Base-by-base conservation (phyloP, 2,797 vertebrate genomes). In the Pagetopsis macropterus region DNA sequence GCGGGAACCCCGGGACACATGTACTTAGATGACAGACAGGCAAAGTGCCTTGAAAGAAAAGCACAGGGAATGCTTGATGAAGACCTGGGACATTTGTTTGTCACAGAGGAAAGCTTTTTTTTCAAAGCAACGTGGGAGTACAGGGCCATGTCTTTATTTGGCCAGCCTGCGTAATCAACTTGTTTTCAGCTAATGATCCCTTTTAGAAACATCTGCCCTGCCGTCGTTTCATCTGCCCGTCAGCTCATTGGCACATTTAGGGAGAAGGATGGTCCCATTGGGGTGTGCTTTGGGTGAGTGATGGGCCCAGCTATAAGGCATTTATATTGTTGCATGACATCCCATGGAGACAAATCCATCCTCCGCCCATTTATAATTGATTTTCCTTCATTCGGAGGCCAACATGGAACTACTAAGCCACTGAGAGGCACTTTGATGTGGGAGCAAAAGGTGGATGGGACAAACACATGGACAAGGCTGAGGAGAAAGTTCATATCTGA, bases 1-100 rank as follows among this genome's bases (percentile, higher is more conserved):
- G 98, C 98, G 69, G 98, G 98, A 40, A 99, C 97, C 0, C 98
- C 97, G 1, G 98, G 97, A 85, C 97, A 99, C 98, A 99, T 99
- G 90, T 99, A 99, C 90, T 99, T 99, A 56, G 98, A 98, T 0
- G 98, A 99, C 65, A 99, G 95, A 91, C 98, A 99, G 10, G 98
- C 97, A 91, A 99, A 99, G 90, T 99, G 97, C 87, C 98, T 99
- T 87, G 16, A 85, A 51, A 66, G 14, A 84, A 51, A 80, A 44
- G 55, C 33, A 79, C 17, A 61, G 23, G 40, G 21, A 72, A 65
- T 87, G 51, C 16, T 73, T 46, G 31, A 49, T 70, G 17, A 72
- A 62, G 54, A 66, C 41, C 17, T 1, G n/a, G 17, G 40, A 56
- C 1, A 27, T 37, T 37, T 66, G 9, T 23, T 7, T 65, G 46